These are phyloP conservation scores for Sebastes steindachneri DNA, from an alignment of 2,797 vertebrate genomes.

Conservation along the genomic window DNA sequence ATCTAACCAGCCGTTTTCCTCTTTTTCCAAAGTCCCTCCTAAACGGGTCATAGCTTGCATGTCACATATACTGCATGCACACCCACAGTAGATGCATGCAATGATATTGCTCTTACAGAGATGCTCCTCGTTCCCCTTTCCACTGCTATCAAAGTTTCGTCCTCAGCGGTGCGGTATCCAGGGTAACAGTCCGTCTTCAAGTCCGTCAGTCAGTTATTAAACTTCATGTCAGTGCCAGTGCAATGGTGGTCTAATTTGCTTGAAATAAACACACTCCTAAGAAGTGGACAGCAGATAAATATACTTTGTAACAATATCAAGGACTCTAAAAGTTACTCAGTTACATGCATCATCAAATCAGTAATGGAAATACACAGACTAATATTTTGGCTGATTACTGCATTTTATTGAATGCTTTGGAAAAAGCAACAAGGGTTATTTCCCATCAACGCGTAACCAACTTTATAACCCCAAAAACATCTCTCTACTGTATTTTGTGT, in stretches of 20 bases:
- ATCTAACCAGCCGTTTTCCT: background rate
- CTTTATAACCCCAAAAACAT: conserved; percentile 36
- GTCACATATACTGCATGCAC: background rate
- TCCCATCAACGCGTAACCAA: conserved; percentile 59
- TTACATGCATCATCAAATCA: background rate
- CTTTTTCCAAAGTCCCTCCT: background rate
- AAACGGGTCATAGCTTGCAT: background rate
- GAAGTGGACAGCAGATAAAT: background rate
- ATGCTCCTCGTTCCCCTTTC: background rate
- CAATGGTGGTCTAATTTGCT: background rate
- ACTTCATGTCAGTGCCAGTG: background rate
- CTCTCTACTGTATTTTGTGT: conserved; percentile 11
- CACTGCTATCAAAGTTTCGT: background rate
- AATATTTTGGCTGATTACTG: conserved; percentile 62
- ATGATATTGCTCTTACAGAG: background rate
- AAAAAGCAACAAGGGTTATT: conserved; percentile 59
- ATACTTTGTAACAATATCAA: background rate
- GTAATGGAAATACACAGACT: conserved; percentile 12
- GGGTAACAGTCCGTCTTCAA: background rate
- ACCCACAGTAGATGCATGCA: background rate
- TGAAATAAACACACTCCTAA: conserved; percentile 1
- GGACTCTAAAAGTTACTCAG: background rate
- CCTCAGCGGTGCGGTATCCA: background rate
- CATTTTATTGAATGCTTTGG: conserved; percentile 81
- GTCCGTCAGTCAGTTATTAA: background rate